A percentile compares a stretch with the other conserved stretches of the same genome.
Conservation (phyloP, 2,888 invertebrate genomes). For the Pyrocoelia pectoralis region DNA sequence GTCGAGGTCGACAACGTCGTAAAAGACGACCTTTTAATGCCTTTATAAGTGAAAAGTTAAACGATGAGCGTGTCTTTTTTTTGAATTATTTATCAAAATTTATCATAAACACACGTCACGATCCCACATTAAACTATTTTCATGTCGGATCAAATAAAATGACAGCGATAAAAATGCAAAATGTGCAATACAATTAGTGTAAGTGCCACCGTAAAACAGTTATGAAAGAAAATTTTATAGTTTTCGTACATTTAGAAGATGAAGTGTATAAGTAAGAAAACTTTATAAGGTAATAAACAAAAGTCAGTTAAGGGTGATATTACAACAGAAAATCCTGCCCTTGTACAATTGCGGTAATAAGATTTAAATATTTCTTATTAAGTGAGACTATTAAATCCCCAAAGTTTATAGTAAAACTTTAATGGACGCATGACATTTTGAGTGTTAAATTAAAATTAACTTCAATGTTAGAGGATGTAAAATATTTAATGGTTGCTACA, state of each 20-base stretch:
- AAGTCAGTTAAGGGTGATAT: not conserved
- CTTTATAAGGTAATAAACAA: not conserved
- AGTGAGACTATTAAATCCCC: slow-evolving; percentile 10
- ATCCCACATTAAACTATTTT: no score
- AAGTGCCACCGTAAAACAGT: not conserved
- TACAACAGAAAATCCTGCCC: not conserved
- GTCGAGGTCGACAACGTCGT: no score
- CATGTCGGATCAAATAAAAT: no score
- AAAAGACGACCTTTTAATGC: no score
- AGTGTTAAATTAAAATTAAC: slow-evolving; percentile 13
- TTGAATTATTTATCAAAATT: no score
- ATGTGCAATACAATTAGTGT: not conserved
- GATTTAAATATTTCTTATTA: slow-evolving; percentile 17
- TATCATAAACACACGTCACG: no score
- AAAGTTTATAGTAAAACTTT: slow-evolving; percentile 15
- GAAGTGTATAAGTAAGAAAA: not conserved
- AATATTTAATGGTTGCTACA: slow-evolving; percentile 9
- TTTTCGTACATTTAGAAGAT: slow-evolving; percentile 13
- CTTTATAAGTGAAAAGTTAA: no score
- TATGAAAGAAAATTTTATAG: slow-evolving; percentile 19
- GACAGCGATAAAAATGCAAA: not conserved
- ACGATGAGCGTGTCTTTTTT: no score
- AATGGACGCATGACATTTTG: slow-evolving; percentile 9
- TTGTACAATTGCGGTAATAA: slow-evolving; percentile 15
- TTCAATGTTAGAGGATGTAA: slow-evolving; percentile 6